Conservation (phyloP, 2,888 invertebrate species). For the Gerris lacustris region DNA sequence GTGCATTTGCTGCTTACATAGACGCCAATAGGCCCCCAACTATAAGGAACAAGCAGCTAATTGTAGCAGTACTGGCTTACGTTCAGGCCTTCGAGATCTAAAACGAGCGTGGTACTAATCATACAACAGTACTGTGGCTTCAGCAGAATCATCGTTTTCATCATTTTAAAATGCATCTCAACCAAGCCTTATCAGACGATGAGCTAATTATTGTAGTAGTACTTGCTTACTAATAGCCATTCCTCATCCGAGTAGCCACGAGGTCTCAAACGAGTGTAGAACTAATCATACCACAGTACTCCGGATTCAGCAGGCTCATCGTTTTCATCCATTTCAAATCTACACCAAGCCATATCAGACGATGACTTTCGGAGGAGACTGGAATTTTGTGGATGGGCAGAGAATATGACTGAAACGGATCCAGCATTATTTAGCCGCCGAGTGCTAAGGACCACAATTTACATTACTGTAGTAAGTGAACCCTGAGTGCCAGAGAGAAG, state of each 20-base stretch:
- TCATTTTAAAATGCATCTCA: neutral
- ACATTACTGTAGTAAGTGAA: neutral
- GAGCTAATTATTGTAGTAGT: neutral
- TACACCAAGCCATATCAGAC: too few species aligned
- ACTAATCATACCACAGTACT: too few species aligned
- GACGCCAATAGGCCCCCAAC: neutral
- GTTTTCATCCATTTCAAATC: too few species aligned
- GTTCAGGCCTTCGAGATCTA: too few species aligned
- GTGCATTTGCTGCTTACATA: neutral
- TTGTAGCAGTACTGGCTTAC: neutral
- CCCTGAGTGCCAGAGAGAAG: neutral
- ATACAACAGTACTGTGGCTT: neutral
- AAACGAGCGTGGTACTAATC: too few species aligned
- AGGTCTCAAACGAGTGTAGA: neutral
- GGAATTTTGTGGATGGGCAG: too few species aligned
- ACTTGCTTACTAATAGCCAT: neutral
- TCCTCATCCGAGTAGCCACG: neutral
- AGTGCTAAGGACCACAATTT: too few species aligned
- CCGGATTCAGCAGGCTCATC: too few species aligned
- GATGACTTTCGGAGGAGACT: too few species aligned
- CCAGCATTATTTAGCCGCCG: too few species aligned
- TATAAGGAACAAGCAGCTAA: neutral
- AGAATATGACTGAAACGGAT: too few species aligned
- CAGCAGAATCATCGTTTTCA: neutral
- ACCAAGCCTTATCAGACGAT: neutral